A percentile compares a stretch with the other conserved stretches of the same genome.
phyloP scores from a whole-genome alignment of 1,140 invertebrate genomes.

The Bombus picipes region DNA sequence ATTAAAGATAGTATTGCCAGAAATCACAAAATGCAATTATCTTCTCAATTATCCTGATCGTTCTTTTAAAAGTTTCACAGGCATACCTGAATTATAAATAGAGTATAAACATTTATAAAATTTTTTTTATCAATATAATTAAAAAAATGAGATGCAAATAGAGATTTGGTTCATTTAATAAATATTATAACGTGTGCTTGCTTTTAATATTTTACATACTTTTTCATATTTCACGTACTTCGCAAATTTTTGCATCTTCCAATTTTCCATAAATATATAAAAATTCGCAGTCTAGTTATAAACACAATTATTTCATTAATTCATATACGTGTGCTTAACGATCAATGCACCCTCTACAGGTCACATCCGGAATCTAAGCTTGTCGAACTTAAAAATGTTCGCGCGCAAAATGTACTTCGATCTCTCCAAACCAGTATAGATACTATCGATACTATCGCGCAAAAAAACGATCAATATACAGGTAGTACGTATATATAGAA shows the following conservation, averaged over 20 bases:
- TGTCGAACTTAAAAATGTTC: slow-evolving; percentile 15
- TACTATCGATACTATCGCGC: background rate
- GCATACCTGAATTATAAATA: too few relatives aligned
- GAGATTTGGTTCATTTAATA: too few relatives aligned
- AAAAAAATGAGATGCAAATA: too few relatives aligned
- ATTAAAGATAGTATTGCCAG: too few relatives aligned
- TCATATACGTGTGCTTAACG: background rate
- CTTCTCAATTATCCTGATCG: background rate
- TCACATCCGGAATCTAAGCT: background rate
- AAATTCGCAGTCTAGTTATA: background rate
- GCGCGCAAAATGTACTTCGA: slow-evolving; percentile 13
- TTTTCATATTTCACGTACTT: too few relatives aligned
- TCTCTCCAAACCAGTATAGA: too few relatives aligned
- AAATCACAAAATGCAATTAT: background rate
- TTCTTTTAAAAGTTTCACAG: background rate
- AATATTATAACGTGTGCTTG: too few relatives aligned
- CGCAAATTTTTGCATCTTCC: too few relatives aligned
- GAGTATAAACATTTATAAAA: too few relatives aligned
- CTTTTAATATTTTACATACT: too few relatives aligned
- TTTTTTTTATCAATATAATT: too few relatives aligned
- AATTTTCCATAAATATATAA: too few relatives aligned
- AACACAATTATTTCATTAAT: background rate
- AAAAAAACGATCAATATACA: background rate
- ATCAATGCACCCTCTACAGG: slow-evolving; percentile 23
- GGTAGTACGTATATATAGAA: background rate